Evolutionary conservation across 2,797 vertebrate species (phyloP), one percentile per base, ranked within the genome.

Genomic region (Poeciliopsis infans): DNA sequence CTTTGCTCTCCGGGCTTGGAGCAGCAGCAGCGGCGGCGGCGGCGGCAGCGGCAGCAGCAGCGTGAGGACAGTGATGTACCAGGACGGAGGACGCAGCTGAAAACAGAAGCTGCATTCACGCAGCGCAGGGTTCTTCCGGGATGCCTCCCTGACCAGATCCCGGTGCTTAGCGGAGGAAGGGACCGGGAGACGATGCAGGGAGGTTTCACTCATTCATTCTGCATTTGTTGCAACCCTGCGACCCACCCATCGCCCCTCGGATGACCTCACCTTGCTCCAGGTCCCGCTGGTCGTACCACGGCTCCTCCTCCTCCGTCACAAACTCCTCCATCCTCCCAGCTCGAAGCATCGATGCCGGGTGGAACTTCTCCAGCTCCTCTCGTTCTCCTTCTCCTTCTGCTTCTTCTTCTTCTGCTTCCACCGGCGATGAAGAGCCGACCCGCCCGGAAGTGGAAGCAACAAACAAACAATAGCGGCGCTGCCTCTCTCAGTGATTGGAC

Each of bases 241-340:
- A 41, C 66, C 36, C 66, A 13, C 39, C 39, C 66, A 69, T n/a
- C 36, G 25, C 36, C 39, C 43, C 28, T 3, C 33, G 39, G 61
- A 25, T 55, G 53, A 25, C 53, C 94, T 95, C 95, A 99, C 97
- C 97, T 95, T 97, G 97, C 92, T 98, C 97, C 93, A 98, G 96
- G 91, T 98, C 97, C 88, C 97, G 97, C 86, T 98, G 97, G 89
- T 97, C 97, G 92, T 98, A 98, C 97, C 97, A 98, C 72, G 97
- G 96, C 91, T 98, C 97, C 88, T 98, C 97, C 91, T 98, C 97
- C 86, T 97, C 97, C 47, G 96, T 97, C 33, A 96, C 93, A 81
- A 97, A 98, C 90, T 99, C 97, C 84, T 97, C 97, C 97, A 99
- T 98, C 85, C 90, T 95, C 86, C 95, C 96, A 72, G 97, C 92